These are phyloP conservation scores for Pomatorhinus ruficollis DNA, from an alignment of 2,113 vertebrate genomes.

Conservation along the genomic window DNA sequence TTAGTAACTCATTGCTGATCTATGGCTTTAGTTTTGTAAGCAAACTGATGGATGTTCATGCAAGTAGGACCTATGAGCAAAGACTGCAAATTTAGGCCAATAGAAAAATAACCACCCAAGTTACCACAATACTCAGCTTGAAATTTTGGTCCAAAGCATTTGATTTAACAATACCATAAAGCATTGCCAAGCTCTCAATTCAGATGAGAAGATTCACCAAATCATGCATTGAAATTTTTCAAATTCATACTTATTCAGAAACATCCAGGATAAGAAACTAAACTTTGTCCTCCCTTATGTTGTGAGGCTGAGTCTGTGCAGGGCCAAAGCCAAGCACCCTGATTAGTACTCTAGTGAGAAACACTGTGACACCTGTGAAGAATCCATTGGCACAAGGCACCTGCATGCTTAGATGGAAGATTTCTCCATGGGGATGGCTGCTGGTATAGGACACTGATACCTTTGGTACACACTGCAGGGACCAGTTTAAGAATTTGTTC, in stretches of 20 bases:
- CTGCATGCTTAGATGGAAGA: not conserved
- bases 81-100: not conserved
- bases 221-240: not conserved
- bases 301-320: not conserved
- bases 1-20: not conserved
- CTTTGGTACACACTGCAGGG: not conserved
- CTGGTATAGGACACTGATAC: not conserved
- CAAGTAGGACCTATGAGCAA: not conserved
- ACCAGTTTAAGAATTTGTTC: not conserved
- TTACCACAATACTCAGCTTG: not conserved
- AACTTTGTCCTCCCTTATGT: not conserved
- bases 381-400: not conserved
- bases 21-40: not conserved
- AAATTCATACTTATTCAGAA: not conserved
- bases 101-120: not conserved
- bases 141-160: not conserved
- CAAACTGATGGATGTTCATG: not conserved
- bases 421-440: not conserved
- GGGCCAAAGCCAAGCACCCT: not conserved
- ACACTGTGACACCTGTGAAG: not conserved
- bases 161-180: not conserved
- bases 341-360: not conserved
- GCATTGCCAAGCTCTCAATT: not conserved
- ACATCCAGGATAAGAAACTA: not conserved
- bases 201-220: not conserved